Evolutionary conservation across 2,888 invertebrate genomes (phyloP).

Genomic region (Cheilosia vulpina): DNA sequence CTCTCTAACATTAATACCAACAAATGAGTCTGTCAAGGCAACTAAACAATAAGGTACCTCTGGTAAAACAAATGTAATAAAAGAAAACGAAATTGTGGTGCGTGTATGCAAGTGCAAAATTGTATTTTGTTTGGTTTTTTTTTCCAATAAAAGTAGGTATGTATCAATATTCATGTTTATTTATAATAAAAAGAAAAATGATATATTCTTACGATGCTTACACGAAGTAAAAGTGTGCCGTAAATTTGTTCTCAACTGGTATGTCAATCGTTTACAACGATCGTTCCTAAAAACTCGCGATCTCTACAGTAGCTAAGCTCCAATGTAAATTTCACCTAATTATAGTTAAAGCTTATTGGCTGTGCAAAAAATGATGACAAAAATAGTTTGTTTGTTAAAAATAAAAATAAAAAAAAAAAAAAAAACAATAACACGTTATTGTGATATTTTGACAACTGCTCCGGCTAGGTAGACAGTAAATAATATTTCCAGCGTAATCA

Average conservation of each 20-base stretch:
- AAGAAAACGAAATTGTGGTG: background rate
- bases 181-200: constrained; percentile 17
- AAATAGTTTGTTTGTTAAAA: constrained; percentile 32
- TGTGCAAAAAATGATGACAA: constrained; percentile 42
- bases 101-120: background rate
- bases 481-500: constrained; percentile 12
- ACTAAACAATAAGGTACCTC: background rate
- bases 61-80: background rate
- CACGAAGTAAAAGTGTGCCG: constrained; percentile 9
- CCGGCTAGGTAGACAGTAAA: constrained; percentile 1
- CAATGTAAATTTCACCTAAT: constrained; percentile 17
- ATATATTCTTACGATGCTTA: constrained; percentile 4
- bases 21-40: too few species aligned
- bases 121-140: background rate
- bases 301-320: constrained; percentile 29
- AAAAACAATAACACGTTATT: constrained; percentile 25
- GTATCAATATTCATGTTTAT: constrained; percentile 19
- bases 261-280: constrained; percentile 24
- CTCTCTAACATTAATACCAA: too few species aligned
- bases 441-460: constrained; percentile 40
- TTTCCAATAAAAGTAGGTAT: constrained; percentile 25
- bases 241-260: background rate
- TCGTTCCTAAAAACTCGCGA: background rate
- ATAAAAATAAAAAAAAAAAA: constrained; percentile 39
- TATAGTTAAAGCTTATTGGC: constrained; percentile 39